phyloP scores from a whole-genome alignment of 2,888 invertebrate genomes.

The Euzetes globulus region DNA sequence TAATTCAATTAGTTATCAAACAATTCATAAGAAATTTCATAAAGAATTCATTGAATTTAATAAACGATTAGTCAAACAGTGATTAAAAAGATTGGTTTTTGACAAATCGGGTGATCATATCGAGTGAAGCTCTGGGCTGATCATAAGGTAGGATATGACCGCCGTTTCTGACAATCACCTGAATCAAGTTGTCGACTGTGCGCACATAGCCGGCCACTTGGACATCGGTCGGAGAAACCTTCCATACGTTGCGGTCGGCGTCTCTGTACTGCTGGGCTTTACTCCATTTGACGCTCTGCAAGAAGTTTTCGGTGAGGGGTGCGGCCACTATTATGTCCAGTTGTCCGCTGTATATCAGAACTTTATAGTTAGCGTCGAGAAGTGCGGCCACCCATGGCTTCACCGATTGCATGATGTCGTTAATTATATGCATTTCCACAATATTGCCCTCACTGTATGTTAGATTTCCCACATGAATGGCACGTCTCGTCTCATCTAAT shows the following conservation, averaged over 20 bases:
- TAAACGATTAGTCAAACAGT: too few species aligned
- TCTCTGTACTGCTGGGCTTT: slow-evolving; percentile 59
- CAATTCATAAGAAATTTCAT: too few species aligned
- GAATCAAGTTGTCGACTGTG: slow-evolving; percentile 62
- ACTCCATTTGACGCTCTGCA: slow-evolving; percentile 63
- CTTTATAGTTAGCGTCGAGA: slow-evolving; percentile 47
- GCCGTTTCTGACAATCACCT: slow-evolving; percentile 66
- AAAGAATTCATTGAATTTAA: too few species aligned
- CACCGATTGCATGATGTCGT: slow-evolving; percentile 73
- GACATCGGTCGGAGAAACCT: slow-evolving; percentile 46
- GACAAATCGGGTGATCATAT: slow-evolving; percentile 64
- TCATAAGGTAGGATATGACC: slow-evolving; percentile 75
- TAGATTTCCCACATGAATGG: slow-evolving; percentile 75
- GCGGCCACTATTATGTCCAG: slow-evolving; percentile 84
- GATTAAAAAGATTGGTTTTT: slow-evolving; percentile 51
- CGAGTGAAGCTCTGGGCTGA: slow-evolving; percentile 67
- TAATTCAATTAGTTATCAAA: too few species aligned
- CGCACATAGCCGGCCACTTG: slow-evolving; percentile 66
- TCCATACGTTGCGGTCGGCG: slow-evolving; percentile 49
- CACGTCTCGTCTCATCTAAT: slow-evolving; percentile 57
- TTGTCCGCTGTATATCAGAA: slow-evolving; percentile 69
- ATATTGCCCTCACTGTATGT: slow-evolving; percentile 55
- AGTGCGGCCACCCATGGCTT: slow-evolving; percentile 51
- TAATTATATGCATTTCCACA: slow-evolving; percentile 65
- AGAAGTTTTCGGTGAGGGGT: slow-evolving; percentile 70